Evolutionary conservation across 2,888 invertebrate genomes (phyloP).

Genomic region (Ramazzottius varieornatus): DNA sequence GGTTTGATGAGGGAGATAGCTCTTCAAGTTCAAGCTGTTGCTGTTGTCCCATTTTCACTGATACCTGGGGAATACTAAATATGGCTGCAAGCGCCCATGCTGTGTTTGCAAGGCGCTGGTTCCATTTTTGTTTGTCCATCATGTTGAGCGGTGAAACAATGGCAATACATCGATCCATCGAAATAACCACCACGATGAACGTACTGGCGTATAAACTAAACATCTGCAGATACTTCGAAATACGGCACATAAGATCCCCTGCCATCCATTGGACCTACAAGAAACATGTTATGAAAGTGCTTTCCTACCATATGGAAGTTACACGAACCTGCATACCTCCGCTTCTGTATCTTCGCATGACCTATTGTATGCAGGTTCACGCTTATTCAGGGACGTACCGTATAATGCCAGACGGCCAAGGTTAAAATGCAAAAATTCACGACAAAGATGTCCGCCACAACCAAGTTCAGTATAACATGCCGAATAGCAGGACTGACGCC

Average conservation of each 20-base stretch:
- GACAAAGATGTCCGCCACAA: slow-evolving; percentile 20
- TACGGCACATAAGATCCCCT: slow-evolving; percentile 19
- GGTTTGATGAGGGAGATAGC: too few species aligned
- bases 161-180: slow-evolving; percentile 20
- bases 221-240: slow-evolving; percentile 17
- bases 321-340: too few species aligned
- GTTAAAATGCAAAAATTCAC: slow-evolving; percentile 20
- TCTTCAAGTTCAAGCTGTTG: too few species aligned
- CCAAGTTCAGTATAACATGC: slow-evolving; percentile 20
- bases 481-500: slow-evolving; percentile 14
- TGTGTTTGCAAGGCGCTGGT: slow-evolving; percentile 14
- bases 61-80: slow-evolving; percentile 22
- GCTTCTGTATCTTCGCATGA: too few species aligned
- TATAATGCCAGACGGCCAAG: slow-evolving; percentile 19
- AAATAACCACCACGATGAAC: slow-evolving; percentile 21
- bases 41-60: too few species aligned
- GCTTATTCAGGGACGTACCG: too few species aligned
- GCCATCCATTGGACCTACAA: slow-evolving; percentile 21
- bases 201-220: slow-evolving; percentile 21
- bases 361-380: too few species aligned
- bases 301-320: too few species aligned
- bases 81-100: slow-evolving; percentile 19
- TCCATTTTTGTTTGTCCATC: not conserved
- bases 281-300: too few species aligned
- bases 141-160: slow-evolving; percentile 16